Evolutionary conservation across 2,797 vertebrate genomes (phyloP).

Genomic region (Molossus molossus): DNA sequence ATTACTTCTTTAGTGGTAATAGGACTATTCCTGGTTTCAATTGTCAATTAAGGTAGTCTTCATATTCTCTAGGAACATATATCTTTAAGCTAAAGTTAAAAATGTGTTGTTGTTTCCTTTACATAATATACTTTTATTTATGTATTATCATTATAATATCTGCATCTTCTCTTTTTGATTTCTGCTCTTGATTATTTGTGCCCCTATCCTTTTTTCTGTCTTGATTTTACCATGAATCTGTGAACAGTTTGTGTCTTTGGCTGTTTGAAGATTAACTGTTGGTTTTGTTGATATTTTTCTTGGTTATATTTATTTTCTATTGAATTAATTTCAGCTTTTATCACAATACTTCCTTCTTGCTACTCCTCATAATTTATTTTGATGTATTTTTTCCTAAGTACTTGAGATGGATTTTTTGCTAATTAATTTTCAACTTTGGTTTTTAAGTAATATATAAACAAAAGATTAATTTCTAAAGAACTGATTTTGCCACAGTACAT

Average conservation of each 20-base stretch:
- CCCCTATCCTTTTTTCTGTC: neutral
- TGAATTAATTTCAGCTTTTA: neutral
- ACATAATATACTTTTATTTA: neutral
- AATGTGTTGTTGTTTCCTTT: neutral
- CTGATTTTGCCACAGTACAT: neutral
- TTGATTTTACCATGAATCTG: neutral
- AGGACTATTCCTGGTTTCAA: neutral
- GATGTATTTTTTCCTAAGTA: neutral
- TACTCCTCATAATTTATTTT: neutral
- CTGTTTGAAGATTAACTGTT: neutral
- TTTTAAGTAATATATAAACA: neutral
- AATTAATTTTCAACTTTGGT: neutral
- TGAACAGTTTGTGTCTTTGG: neutral
- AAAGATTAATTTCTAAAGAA: neutral
- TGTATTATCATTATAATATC: neutral
- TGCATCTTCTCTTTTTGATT: neutral
- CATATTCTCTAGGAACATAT: neutral
- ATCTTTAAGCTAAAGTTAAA: neutral
- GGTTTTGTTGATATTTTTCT: neutral
- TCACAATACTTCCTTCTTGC: neutral
- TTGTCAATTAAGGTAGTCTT: neutral
- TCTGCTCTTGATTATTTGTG: neutral
- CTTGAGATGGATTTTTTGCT: neutral
- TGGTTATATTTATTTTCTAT: neutral
- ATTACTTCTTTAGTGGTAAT: neutral